Percentiles rank a stretch among this genome's conserved stretches.
phyloP scores from a whole-genome alignment of 2,113 vertebrate species.

The Python bivittatus region DNA sequence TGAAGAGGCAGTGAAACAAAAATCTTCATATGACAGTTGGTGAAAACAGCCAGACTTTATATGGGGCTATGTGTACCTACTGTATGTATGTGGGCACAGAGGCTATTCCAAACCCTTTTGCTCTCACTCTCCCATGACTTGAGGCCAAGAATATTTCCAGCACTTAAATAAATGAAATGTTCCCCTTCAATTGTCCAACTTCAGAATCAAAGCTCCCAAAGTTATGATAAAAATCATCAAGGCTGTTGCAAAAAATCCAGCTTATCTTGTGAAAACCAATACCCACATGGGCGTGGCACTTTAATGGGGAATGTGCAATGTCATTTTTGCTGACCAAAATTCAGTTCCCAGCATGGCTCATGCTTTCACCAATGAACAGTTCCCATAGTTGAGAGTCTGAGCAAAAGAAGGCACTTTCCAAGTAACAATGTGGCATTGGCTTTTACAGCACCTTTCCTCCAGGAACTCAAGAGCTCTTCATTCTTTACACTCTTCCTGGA shows the following conservation, averaged over 20 bases:
- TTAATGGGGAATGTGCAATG: conserved; percentile 46
- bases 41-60: conserved; percentile 38
- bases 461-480: too few relatives aligned
- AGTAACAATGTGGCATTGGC: too few relatives aligned
- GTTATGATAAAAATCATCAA: conserved; percentile 68
- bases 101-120: conserved; percentile 30
- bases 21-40: conserved; percentile 46
- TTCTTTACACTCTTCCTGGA: too few relatives aligned
- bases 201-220: conserved; percentile 39
- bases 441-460: too few relatives aligned
- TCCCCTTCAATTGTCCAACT: conserved; percentile 44
- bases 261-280: conserved; percentile 70
- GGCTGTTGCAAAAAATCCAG: conserved; percentile 56
- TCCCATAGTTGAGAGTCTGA: too few relatives aligned
- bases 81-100: conserved; percentile 25
- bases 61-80: conserved; percentile 4
- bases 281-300: conserved; percentile 46
- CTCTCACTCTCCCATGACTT: conserved; percentile 69
- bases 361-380: neutral
- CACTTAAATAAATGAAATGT: conserved; percentile 58
- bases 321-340: conserved; percentile 27
- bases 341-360: neutral
- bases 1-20: conserved; percentile 38
- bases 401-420: too few relatives aligned
- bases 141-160: conserved; percentile 62